Evolutionary conservation across 53 echinoderm and acorn worm species (phyloP).

Genomic region (Mesocentrotus franciscanus): DNA sequence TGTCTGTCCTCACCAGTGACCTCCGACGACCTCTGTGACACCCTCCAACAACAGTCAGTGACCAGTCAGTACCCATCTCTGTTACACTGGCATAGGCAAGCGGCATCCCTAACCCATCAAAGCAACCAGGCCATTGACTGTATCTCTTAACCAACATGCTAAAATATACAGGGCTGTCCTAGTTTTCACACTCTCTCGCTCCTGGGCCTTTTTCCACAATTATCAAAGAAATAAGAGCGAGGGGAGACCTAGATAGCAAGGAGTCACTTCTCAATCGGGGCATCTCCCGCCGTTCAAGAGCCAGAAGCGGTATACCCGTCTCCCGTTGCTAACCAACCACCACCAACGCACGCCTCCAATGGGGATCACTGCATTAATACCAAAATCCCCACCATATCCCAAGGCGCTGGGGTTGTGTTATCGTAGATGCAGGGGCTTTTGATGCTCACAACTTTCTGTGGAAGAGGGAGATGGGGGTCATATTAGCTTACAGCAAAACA

Average conservation of each 20-base stretch:
- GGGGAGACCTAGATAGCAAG: slow-evolving; percentile 55
- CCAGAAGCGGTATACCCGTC: slow-evolving; percentile 60
- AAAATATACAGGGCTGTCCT: slow-evolving; percentile 56
- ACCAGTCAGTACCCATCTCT: slow-evolving; percentile 53
- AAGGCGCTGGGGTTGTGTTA: slow-evolving; percentile 29
- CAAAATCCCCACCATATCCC: slow-evolving; percentile 35
- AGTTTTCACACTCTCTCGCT: slow-evolving; percentile 67
- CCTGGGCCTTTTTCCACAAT: slow-evolving; percentile 29
- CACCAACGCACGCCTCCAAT: slow-evolving; percentile 43
- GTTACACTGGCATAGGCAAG: background rate
- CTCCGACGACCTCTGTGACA: slow-evolving; percentile 52
- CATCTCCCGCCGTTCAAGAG: slow-evolving; percentile 50
- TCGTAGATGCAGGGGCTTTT: slow-evolving; percentile 56
- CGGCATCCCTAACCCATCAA: slow-evolving; percentile 2
- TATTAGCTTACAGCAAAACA: slow-evolving; percentile 63
- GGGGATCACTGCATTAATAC: slow-evolving; percentile 60
- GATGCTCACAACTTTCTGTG: slow-evolving; percentile 13
- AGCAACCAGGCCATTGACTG: slow-evolving; percentile 64
- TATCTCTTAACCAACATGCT: slow-evolving; percentile 56
- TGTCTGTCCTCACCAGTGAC: slow-evolving; percentile 57
- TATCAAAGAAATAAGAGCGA: slow-evolving; percentile 45
- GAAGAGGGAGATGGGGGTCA: slow-evolving; percentile 56
- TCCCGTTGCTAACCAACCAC: slow-evolving; percentile 49
- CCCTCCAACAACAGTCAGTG: slow-evolving; percentile 56
- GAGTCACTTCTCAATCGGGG: slow-evolving; percentile 65